Percentiles rank a stretch among this genome's conserved stretches.
Evolutionary conservation across 2,113 vertebrate genomes (phyloP).

Genomic region (Bettongia penicillata): DNA sequence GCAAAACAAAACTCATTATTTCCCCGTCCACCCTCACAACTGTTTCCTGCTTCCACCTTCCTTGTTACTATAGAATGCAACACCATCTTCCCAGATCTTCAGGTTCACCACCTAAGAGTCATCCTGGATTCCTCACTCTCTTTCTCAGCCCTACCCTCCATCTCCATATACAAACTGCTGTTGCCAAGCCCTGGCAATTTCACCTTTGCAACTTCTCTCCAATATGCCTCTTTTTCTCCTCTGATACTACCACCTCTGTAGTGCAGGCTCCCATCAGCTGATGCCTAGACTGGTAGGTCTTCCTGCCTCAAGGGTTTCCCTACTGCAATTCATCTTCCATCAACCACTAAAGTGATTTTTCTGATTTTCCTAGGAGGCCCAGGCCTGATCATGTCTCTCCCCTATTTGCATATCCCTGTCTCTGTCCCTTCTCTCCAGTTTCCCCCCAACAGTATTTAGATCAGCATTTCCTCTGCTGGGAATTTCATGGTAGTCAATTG

Average conservation of each 20-base stretch:
- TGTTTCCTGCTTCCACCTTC: background rate
- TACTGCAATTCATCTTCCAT: background rate
- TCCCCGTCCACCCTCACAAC: rapidly evolving
- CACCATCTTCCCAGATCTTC: background rate
- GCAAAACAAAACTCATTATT: background rate
- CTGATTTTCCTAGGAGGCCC: background rate
- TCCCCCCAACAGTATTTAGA: background rate
- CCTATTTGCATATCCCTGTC: background rate
- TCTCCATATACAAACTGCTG: background rate
- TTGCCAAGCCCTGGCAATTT: background rate
- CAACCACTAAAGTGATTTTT: background rate
- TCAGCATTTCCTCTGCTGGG: background rate
- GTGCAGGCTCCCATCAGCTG: background rate
- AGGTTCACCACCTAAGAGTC: background rate
- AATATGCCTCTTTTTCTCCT: background rate
- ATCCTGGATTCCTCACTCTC: background rate
- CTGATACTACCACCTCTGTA: background rate
- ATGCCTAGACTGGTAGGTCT: background rate
- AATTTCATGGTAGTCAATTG: background rate
- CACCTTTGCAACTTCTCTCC: background rate
- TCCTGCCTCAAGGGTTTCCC: background rate
- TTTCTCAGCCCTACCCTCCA: background rate
- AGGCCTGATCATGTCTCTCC: background rate
- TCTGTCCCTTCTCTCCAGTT: background rate
- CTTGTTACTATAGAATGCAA: background rate